Base-by-base conservation (phyloP, 2,888 invertebrate genomes). In the Lithophane semibrunnea region DNA sequence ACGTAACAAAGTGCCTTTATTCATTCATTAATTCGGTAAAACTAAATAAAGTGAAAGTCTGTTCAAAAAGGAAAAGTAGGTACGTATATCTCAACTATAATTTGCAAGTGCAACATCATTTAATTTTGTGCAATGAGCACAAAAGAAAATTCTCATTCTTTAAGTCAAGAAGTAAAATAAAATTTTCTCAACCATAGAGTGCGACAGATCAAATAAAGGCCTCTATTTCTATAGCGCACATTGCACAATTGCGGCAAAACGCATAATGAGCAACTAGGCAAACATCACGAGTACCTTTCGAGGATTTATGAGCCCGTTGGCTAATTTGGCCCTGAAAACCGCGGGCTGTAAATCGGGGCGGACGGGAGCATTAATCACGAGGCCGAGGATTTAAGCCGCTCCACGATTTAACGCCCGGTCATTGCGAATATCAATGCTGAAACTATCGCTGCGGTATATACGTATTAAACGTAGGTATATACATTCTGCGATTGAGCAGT, bases 241-340 rank as follows among this genome's bases (percentile, higher is more conserved):
- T 37, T 80, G 69, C 74, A 86, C 42, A 44, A 58, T 61, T 56
- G 52, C 73, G 58, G 54, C 71, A 65, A 63, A 79, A 69, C 37
- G 64, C 64, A 47, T 54, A 86, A 83, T 60, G 42, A 67, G 49
- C 52, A 79, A 79, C 81, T 66, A 76, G 73, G 66, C 66, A 82
- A 85, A 84, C 82, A 79, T 83, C 77, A 84, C 77, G 65, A 88
- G 86, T 82, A 89, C 89, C 89, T 89, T 88, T 86, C 76, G 80
- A 76, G 78, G 89, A 93, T 92, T 92, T 91, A 92, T 90, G 91
- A 86, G 84, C 86, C 88, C 88, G 80, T 86, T 87, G 91, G 93
- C 92, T 92, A 93, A 94, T 94, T 94, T 92, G 91, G 91, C 90
- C 90, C 90, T 90, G 90, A 89, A 92, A 91, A 90, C 92, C 91